Percentiles rank a stretch among this genome's conserved stretches.
Evolutionary conservation across 2,888 invertebrate species (phyloP).

Genomic region (Rhogogaster chlorosoma): DNA sequence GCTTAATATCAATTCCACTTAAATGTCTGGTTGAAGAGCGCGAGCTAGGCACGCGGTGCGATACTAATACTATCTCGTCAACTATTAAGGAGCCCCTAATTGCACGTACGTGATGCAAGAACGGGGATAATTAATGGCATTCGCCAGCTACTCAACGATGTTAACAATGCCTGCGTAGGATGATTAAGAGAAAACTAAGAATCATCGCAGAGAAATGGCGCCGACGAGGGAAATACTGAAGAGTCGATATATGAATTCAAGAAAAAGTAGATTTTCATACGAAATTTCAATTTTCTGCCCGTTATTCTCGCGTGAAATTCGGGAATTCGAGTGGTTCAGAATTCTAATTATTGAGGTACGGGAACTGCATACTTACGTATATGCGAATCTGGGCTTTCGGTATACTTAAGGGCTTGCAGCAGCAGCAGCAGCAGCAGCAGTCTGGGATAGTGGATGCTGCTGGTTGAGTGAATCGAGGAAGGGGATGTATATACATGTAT

Average conservation of each 20-base stretch:
- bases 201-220: not conserved
- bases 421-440: not conserved
- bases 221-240: not conserved
- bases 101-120: conserved; percentile 25
- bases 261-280: no score
- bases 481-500: not conserved
- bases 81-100: conserved; percentile 40
- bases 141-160: conserved; percentile 22
- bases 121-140: conserved; percentile 33
- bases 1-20: conserved; percentile 38
- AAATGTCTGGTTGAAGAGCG: conserved; percentile 29
- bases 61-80: conserved; percentile 39
- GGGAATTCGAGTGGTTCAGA: no score
- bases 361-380: not conserved
- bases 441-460: not conserved
- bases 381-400: not conserved
- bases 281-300: no score
- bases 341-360: not conserved
- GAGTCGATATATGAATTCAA: no score
- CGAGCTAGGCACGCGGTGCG: not conserved
- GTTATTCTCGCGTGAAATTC: no score
- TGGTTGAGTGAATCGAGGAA: not conserved
- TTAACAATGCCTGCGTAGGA: not conserved
- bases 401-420: not conserved
- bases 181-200: not conserved